A percentile compares a stretch with the other conserved stretches of the same genome.
These are phyloP conservation scores for Sebastes jordani DNA, from an alignment of 2,797 vertebrate genomes.

Conservation along the genomic window DNA sequence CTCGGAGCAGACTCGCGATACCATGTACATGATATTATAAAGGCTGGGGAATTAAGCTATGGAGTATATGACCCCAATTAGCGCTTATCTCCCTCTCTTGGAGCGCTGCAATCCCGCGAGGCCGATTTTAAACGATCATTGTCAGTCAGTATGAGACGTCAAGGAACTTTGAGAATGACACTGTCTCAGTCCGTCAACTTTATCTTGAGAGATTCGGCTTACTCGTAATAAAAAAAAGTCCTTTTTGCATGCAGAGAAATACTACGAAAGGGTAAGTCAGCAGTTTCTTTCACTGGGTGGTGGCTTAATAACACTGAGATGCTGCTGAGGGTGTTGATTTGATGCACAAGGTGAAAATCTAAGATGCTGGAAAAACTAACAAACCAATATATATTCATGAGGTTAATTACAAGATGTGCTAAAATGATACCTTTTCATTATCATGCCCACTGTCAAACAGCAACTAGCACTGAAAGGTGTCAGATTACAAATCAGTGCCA, in stretches of 20 bases:
- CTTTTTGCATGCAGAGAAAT: constrained; percentile 45
- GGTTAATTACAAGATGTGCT: constrained; percentile 79
- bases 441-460: constrained; percentile 52
- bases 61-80: constrained; percentile 78
- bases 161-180: constrained; percentile 58
- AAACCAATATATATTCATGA: constrained; percentile 86
- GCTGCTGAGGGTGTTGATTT: constrained; percentile 79
- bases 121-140: constrained; percentile 73
- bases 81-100: constrained; percentile 64
- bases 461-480: constrained; percentile 66
- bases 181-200: constrained; percentile 53
- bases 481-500: constrained; percentile 63
- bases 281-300: constrained; percentile 54
- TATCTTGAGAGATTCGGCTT: constrained; percentile 58
- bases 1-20: constrained; percentile 53
- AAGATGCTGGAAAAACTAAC: constrained; percentile 69
- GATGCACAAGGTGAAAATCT: constrained; percentile 78
- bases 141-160: constrained; percentile 62
- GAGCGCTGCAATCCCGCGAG: constrained; percentile 56
- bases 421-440: constrained; percentile 77
- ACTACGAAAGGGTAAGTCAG: constrained; percentile 64
- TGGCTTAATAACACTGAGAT: constrained; percentile 64
- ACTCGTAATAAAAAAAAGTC: constrained; percentile 34
- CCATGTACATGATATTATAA: constrained; percentile 60
- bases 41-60: constrained; percentile 65